Percentiles rank a stretch among this genome's conserved stretches.
These are phyloP conservation scores for Takifugu bimaculatus DNA, from an alignment of 2,113 vertebrate genomes.

Conservation along the genomic window DNA sequence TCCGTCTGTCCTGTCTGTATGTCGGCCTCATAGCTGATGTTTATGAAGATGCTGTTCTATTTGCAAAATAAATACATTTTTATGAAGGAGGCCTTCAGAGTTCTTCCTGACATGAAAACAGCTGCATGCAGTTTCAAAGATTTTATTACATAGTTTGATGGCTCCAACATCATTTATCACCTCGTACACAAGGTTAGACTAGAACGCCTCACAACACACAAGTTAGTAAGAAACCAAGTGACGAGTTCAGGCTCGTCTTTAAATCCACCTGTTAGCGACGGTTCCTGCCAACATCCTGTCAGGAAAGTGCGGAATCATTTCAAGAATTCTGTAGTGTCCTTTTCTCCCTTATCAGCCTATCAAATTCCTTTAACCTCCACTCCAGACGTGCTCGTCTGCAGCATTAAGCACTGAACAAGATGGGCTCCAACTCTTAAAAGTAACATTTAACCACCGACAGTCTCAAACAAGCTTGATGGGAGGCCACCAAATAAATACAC, in stretches of 20 bases:
- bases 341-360: too few relatives aligned
- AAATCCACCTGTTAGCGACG: too few relatives aligned
- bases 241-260: background rate
- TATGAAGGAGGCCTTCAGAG: constrained; percentile 25
- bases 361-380: too few relatives aligned
- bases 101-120: background rate
- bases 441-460: too few relatives aligned
- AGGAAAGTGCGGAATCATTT: too few relatives aligned
- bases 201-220: constrained; percentile 31
- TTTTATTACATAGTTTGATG: constrained; percentile 39
- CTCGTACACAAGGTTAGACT: constrained; percentile 1
- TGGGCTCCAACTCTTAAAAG: too few relatives aligned
- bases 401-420: too few relatives aligned
- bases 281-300: too few relatives aligned
- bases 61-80: constrained; percentile 85
- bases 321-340: background rate
- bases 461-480: too few relatives aligned
- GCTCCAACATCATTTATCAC: too few relatives aligned
- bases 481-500: too few relatives aligned
- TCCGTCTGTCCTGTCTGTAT: constrained; percentile 51
- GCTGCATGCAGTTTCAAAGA: background rate
- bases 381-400: too few relatives aligned
- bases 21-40: constrained; percentile 73
- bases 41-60: constrained; percentile 81
- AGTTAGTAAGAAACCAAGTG: constrained; percentile 14